Evolutionary conservation across 1,140 invertebrate species (phyloP).

Genomic region (Drosophila lowei): DNA sequence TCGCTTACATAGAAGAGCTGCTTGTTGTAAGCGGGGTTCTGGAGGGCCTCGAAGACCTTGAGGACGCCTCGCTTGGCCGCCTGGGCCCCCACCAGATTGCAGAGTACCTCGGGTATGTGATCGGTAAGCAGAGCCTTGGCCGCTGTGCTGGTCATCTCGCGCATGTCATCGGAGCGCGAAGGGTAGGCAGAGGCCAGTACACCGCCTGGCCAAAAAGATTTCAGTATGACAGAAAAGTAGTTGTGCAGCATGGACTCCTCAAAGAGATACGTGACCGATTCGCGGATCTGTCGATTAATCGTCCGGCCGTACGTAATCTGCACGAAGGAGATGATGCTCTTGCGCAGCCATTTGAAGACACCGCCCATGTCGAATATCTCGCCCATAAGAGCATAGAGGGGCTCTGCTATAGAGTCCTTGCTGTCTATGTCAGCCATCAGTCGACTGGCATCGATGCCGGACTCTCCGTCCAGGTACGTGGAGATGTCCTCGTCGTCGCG

Average conservation of each 20-base stretch:
- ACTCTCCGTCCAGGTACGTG: slow-evolving; percentile 86
- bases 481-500: slow-evolving; percentile 89
- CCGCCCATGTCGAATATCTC: slow-evolving; percentile 95
- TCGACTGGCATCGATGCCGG: slow-evolving; percentile 83
- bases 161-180: slow-evolving; percentile 88
- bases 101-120: slow-evolving; percentile 91
- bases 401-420: slow-evolving; percentile 94
- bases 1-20: slow-evolving; percentile 94
- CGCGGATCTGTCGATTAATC: slow-evolving; percentile 95
- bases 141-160: slow-evolving; percentile 84
- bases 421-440: slow-evolving; percentile 85
- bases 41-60: slow-evolving; percentile 94
- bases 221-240: slow-evolving; percentile 91
- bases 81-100: slow-evolving; percentile 92
- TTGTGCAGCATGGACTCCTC: slow-evolving; percentile 95
- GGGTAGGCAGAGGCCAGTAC: slow-evolving; percentile 85
- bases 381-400: slow-evolving; percentile 91
- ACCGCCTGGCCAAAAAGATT: slow-evolving; percentile 95
- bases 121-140: slow-evolving; percentile 85
- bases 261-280: slow-evolving; percentile 93
- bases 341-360: slow-evolving; percentile 93
- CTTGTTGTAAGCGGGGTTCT: slow-evolving; percentile 94
- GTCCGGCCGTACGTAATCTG: slow-evolving; percentile 95
- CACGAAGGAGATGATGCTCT: slow-evolving; percentile 94
- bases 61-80: slow-evolving; percentile 91